phyloP scores from a whole-genome alignment of 2,113 vertebrate species.

The Rhynchomys soricoides region DNA sequence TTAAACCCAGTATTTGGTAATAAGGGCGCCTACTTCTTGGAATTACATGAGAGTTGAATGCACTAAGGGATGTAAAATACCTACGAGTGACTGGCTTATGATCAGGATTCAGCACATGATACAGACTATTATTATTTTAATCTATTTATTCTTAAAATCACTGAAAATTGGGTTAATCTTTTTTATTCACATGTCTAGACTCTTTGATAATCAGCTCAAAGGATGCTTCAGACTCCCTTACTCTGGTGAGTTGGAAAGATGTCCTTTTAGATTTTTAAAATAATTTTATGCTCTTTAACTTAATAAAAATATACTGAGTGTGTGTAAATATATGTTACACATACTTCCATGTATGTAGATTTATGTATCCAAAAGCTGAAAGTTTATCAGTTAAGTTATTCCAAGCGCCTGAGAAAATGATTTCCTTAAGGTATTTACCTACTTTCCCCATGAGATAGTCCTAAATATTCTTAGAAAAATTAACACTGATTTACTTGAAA shows the following conservation, averaged over 20 bases:
- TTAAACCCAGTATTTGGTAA: background rate
- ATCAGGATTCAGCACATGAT: background rate
- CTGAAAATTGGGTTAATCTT: background rate
- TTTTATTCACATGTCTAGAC: background rate
- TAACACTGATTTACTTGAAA: background rate
- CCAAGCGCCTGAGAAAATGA: background rate
- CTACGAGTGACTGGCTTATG: background rate
- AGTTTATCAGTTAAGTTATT: slow-evolving; percentile 16
- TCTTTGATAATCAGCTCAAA: background rate
- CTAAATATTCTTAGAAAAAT: slow-evolving; percentile 13
- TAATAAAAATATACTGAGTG: background rate
- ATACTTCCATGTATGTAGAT: background rate
- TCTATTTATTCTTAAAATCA: background rate
- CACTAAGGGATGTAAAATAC: background rate
- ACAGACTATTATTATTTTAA: background rate
- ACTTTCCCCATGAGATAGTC: background rate
- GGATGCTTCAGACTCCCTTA: background rate
- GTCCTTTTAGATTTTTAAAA: background rate
- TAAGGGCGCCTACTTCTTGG: background rate
- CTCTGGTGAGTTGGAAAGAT: background rate
- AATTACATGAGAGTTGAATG: background rate
- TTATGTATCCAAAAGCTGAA: background rate
- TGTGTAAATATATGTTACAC: background rate
- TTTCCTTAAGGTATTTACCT: background rate
- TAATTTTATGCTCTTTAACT: background rate